Evolutionary conservation across 2,797 vertebrate species (phyloP).

Genomic region (Cheirogaleus major): DNA sequence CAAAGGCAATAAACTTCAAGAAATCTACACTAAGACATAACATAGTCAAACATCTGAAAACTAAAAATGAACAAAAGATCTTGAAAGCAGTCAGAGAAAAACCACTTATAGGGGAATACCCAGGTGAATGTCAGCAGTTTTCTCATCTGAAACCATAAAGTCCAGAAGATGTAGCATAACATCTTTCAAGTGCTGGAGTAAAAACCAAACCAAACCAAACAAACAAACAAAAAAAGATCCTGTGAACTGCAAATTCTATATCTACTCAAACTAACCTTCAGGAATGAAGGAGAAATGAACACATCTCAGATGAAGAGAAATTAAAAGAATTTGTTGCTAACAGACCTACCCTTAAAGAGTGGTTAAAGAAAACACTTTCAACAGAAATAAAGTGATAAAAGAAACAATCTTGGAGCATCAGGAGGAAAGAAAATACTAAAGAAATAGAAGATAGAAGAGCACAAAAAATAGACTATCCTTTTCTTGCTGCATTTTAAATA

Average conservation of each 20-base stretch:
- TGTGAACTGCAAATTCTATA: neutral
- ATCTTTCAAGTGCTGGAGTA: neutral
- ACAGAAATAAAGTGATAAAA: neutral
- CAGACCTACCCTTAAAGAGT: neutral
- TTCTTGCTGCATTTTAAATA: neutral
- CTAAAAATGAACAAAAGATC: neutral
- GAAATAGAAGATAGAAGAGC: neutral
- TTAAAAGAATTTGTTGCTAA: neutral
- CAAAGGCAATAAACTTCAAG: neutral
- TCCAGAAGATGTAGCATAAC: neutral
- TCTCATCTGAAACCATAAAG: neutral
- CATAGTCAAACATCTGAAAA: neutral
- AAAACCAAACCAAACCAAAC: neutral
- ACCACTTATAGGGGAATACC: neutral
- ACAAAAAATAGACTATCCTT: neutral
- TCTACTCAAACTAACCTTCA: neutral
- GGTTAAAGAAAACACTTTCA: neutral
- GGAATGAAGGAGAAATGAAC: neutral
- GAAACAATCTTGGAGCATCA: neutral
- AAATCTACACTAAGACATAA: neutral
- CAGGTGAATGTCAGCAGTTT: neutral
- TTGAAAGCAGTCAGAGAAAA: neutral
- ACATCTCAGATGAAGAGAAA: neutral
- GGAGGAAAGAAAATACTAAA: neutral
- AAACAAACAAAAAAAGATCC: neutral